Evolutionary conservation across 2,797 vertebrate genomes (phyloP).

Genomic region (Anguilla megastoma): DNA sequence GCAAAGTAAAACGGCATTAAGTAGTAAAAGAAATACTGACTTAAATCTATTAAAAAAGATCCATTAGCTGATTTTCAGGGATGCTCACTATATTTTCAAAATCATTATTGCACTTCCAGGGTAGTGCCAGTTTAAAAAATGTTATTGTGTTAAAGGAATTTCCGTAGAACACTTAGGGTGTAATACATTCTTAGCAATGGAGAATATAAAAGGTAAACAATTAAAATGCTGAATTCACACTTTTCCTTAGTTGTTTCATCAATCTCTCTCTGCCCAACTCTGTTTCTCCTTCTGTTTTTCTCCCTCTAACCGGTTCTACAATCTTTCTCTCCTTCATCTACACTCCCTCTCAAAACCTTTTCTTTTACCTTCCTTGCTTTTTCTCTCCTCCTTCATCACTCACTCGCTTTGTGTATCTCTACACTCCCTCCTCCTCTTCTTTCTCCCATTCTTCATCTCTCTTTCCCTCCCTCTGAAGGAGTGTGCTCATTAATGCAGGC

Average conservation of each 20-base stretch:
- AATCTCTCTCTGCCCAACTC: not conserved
- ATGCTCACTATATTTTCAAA: not conserved
- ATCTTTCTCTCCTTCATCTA: not conserved
- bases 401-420: not conserved
- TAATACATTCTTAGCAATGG: not conserved
- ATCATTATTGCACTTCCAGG: not conserved
- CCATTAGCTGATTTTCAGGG: not conserved
- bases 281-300: not conserved
- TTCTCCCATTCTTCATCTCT: not conserved
- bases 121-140: not conserved
- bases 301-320: not conserved
- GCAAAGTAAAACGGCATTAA: not conserved
- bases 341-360: not conserved
- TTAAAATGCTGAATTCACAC: not conserved
- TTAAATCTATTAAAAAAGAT: not conserved
- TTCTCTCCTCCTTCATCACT: not conserved
- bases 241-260: not conserved
- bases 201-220: not conserved
- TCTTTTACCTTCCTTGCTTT: not conserved
- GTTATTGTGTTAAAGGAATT: not conserved
- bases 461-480: not conserved
- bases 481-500: not conserved
- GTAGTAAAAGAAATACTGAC: not conserved
- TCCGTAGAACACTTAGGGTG: not conserved
- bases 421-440: not conserved